Conservation (phyloP, 2,888 invertebrate species). For the Brachypalpus laphriformis region DNA sequence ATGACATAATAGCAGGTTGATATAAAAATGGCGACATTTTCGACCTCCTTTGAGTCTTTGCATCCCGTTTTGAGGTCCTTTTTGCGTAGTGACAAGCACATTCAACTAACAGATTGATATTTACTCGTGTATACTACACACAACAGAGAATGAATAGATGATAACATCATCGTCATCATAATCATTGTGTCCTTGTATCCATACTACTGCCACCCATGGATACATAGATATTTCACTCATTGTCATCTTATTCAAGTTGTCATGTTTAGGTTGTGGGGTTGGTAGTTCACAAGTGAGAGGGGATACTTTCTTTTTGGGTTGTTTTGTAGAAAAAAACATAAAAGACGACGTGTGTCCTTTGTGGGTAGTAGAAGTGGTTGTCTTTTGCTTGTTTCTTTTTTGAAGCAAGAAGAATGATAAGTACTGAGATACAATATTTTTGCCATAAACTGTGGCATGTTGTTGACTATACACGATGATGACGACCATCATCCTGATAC, state of each 20-base stretch:
- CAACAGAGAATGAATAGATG: constrained; percentile 49
- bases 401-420: constrained; percentile 38
- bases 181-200: constrained; percentile 64
- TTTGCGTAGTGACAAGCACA: constrained; percentile 60
- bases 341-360: constrained; percentile 55
- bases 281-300: constrained; percentile 17
- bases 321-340: constrained; percentile 12
- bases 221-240: constrained; percentile 59
- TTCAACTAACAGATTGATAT: constrained; percentile 67
- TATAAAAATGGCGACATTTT: constrained; percentile 53
- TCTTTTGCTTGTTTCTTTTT: constrained; percentile 21
- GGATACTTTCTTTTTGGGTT: constrained; percentile 34
- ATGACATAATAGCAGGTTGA: constrained; percentile 43
- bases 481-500: constrained; percentile 29
- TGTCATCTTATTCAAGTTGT: constrained; percentile 69
- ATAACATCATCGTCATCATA: constrained; percentile 64
- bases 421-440: constrained; percentile 61
- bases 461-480: constrained; percentile 57
- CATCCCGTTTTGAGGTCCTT: neutral
- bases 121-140: constrained; percentile 32
- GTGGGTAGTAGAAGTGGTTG: constrained; percentile 26
- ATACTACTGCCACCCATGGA: constrained; percentile 35
- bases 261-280: constrained; percentile 56
- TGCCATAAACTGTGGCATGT: constrained; percentile 60
- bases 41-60: constrained; percentile 37